Evolutionary conservation across 2,888 invertebrate species (phyloP).

Genomic region (Polylopha cassiicola): DNA sequence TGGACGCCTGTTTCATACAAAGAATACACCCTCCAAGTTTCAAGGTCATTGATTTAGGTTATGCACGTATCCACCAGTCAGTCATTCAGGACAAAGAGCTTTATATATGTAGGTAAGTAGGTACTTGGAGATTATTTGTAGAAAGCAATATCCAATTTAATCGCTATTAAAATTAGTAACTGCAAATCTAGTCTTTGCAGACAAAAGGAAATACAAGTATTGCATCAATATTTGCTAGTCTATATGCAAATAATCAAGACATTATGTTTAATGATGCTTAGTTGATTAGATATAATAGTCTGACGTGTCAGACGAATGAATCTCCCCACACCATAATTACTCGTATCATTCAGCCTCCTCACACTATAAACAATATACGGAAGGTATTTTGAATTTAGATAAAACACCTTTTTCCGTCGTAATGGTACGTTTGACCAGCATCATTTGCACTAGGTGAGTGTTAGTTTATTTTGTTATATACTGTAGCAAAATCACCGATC

Average conservation of each 20-base stretch:
- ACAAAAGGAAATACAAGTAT: background rate
- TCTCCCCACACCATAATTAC: conserved; percentile 23
- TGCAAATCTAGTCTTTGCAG: too few relatives aligned
- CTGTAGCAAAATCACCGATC: too few relatives aligned
- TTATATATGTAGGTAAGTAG: too few relatives aligned
- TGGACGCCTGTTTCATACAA: too few relatives aligned
- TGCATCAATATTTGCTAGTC: background rate
- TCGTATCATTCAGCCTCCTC: conserved; percentile 21
- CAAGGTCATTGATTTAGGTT: too few relatives aligned
- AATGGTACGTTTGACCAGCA: conserved; percentile 43
- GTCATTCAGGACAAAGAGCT: too few relatives aligned
- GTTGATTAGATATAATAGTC: conserved; percentile 42
- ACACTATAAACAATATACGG: background rate
- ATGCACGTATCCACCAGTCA: too few relatives aligned
- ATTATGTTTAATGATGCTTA: conserved; percentile 11
- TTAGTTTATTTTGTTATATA: background rate
- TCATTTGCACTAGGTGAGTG: conserved; percentile 45
- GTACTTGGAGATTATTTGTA: too few relatives aligned
- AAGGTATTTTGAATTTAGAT: conserved; percentile 15
- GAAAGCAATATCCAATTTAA: too few relatives aligned
- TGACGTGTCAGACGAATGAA: conserved; percentile 23
- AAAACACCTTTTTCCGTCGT: conserved; percentile 16
- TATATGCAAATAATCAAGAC: background rate
- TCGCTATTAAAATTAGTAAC: too few relatives aligned
- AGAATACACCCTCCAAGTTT: too few relatives aligned